Base-by-base conservation (phyloP, 2,113 vertebrate species). In the Notechis scutatus region DNA sequence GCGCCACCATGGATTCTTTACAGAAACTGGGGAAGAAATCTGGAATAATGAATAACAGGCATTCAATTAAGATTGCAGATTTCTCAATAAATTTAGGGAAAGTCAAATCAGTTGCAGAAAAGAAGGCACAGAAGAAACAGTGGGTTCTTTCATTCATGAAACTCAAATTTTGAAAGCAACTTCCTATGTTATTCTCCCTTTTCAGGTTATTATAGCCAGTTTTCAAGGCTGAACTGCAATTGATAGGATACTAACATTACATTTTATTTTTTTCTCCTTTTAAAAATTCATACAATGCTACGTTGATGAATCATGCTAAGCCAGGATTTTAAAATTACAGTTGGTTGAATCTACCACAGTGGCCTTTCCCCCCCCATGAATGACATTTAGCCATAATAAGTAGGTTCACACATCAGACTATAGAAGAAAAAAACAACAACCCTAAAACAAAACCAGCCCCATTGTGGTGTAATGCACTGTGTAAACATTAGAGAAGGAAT, bases 81-180 rank as follows among this genome's bases (percentile, higher is more conserved):
- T 90, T 89, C 94, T 95, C 94, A 93, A 95, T 92, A 95, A 94
- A 93, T 92, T 94, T 92, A 96, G 74, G 91, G 93, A 93, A 93
- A 95, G 86, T 87, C 90, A 94, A 91, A 94, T 88, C 89, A 90
- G 39, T 81, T 86, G 1, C 88, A 91, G 91, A 95, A 45, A 88
- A 94, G 56, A 91, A 61, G 97, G 94, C 96, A 85, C 97, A 96
- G 94, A 95, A 42, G 91, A 56, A 90, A 39, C 34, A 94, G 85
- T 93, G 50, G 26, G 93, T 93, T 92, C 3, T 94, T 94, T 91
- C 89, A 87, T 91, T 94, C 8, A 0, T 93, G 88, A 42, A 88
- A 59, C 59, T 95, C 92, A 56, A 21, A 34, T 88, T 54, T n/a
- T 42, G 34, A 81, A 81, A 81, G 34, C 69, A 81, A 81, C 69